Conservation (phyloP, 2,113 vertebrate species). For the Columba janthina region DNA sequence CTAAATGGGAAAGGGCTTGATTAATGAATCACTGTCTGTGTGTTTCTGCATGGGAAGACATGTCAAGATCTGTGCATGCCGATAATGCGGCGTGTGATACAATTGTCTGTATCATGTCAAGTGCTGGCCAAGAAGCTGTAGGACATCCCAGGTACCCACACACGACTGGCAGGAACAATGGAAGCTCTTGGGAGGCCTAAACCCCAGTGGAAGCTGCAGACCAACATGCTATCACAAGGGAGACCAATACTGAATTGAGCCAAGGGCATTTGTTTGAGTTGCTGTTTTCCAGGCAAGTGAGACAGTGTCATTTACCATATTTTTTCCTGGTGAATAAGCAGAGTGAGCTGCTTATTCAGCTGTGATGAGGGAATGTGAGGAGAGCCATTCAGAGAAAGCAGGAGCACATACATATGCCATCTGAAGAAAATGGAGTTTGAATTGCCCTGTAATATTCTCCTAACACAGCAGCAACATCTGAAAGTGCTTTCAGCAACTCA, state of each 20-base stretch:
- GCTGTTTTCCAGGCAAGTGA: background rate
- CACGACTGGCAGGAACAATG: background rate
- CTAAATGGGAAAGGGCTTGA: background rate
- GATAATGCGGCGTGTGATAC: background rate
- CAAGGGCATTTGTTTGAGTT: background rate
- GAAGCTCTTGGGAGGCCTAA: background rate
- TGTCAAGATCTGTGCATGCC: background rate
- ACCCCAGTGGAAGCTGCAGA: background rate
- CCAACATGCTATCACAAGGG: rapidly evolving
- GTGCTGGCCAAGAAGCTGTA: background rate
- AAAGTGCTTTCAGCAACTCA: background rate
- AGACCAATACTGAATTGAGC: background rate
- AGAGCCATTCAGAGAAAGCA: background rate
- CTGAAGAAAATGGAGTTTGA: background rate
- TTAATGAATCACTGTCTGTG: background rate
- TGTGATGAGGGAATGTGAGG: background rate
- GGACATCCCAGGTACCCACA: background rate
- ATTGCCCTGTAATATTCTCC: background rate
- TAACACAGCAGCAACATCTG: background rate
- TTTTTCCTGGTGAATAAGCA: background rate
- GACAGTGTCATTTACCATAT: background rate
- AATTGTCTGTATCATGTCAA: background rate
- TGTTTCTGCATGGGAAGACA: background rate
- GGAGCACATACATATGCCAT: background rate
- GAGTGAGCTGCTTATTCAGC: background rate